phyloP scores from a whole-genome alignment of 2,113 vertebrate genomes.

The Struthio camelus region DNA sequence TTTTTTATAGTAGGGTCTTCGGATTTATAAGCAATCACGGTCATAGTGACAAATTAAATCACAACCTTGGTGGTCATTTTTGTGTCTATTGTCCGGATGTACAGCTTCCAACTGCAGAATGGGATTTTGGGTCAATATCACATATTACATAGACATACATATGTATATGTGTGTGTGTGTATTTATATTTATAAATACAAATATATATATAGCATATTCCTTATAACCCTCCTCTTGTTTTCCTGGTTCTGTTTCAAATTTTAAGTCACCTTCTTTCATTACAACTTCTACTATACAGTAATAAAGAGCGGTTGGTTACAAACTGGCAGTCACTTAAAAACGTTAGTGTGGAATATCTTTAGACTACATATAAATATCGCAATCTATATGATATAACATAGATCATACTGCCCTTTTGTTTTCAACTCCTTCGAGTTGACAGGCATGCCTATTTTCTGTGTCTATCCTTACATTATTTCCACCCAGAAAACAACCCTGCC shows the following conservation, averaged over 20 bases:
- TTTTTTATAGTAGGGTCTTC: background rate
- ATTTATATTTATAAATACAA: no score
- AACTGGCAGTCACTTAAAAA: background rate
- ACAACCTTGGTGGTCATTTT: background rate
- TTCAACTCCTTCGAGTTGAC: background rate
- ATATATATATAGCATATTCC: no score
- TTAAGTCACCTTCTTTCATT: background rate
- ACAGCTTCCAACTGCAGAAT: background rate
- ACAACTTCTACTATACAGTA: background rate
- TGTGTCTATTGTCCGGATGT: background rate
- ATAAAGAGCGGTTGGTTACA: background rate
- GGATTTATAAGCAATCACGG: background rate
- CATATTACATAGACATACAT: no score
- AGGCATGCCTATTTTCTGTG: background rate
- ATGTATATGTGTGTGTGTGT: no score
- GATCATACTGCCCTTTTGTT: background rate
- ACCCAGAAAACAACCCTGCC: background rate
- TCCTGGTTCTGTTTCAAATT: background rate
- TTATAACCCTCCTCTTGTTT: background rate
- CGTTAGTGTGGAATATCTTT: background rate
- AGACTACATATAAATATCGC: background rate
- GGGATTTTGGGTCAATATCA: background rate
- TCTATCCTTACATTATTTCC: background rate
- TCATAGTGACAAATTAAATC: background rate
- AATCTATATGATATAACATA: background rate